Evolutionary conservation across 92 coral and sea anemone genomes (phyloP).

Genomic region (Siderastrea siderea): DNA sequence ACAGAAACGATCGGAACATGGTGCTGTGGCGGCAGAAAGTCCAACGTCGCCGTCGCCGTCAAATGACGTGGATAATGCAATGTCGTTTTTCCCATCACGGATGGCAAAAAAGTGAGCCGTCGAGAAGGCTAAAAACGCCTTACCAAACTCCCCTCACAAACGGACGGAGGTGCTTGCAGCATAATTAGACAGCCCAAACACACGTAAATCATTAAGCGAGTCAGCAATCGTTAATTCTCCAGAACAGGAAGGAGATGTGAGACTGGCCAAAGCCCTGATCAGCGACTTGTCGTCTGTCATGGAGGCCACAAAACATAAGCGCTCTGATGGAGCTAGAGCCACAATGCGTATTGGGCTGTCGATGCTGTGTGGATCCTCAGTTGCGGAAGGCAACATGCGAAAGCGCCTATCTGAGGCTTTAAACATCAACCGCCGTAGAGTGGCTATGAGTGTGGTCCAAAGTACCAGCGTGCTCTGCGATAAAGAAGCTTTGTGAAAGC

Average conservation of each 20-base stretch:
- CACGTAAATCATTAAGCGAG: not conserved
- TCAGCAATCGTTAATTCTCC: not conserved
- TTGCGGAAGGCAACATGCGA: slow-evolving; percentile 17
- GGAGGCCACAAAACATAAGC: slow-evolving; percentile 14
- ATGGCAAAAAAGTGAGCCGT: slow-evolving; percentile 16
- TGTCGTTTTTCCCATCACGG: not conserved
- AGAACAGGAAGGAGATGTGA: slow-evolving; percentile 35
- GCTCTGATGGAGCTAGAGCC: slow-evolving; percentile 55
- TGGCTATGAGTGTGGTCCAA: slow-evolving; percentile 22
- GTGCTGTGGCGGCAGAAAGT: no score
- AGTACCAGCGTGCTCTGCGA: slow-evolving; percentile 8
- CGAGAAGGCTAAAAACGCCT: not conserved
- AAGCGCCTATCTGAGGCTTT: slow-evolving; percentile 36
- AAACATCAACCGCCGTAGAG: slow-evolving; percentile 46
- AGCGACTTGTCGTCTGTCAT: no score
- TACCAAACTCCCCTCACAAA: not conserved
- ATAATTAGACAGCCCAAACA: slow-evolving; percentile 10
- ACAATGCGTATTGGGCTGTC: slow-evolving; percentile 48
- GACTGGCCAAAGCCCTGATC: no score
- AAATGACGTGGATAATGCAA: not conserved
- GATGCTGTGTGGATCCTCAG: slow-evolving; percentile 31
- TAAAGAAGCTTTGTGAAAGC: slow-evolving; percentile 32
- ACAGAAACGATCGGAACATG: not conserved
- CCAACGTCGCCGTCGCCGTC: not conserved
- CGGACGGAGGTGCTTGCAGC: slow-evolving; percentile 1